Evolutionary conservation across 2,888 invertebrate species (phyloP), one percentile per base, ranked within the genome.

Genomic region (Mesorhabditis sp.): DNA sequence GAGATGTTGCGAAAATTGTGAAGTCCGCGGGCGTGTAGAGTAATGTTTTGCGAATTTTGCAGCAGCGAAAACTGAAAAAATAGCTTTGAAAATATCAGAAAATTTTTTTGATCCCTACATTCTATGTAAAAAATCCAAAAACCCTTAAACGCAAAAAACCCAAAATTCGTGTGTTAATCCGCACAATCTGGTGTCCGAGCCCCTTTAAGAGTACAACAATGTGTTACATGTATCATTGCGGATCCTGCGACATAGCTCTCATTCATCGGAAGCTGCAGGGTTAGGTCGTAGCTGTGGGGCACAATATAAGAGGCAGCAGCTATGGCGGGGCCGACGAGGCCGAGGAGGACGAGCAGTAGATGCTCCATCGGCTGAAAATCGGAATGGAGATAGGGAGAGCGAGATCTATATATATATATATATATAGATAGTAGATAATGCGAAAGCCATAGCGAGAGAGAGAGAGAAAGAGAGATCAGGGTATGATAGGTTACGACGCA

Each of bases 1-100:
- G 75, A 72, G 42, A 80, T 74, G 68, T 80, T 80, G 6, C 73
- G 73, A 69, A 78, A 80, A 5, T 70, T 67, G 61, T 75, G 73
- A 28, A 80, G 67, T 45, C 73, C 70, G 3, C 66, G 64, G 5
- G 78, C 62, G 70, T 80, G 71, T 10, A 80, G 69, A 45, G 74
- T 70, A 43, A 80, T 70, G 42, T 73, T 72, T 5, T 71, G 66
- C 58, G 72, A 62, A 10, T 71, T 66, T 7, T 69, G 61, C 4
- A 70, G 63, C 5, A 80, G 64, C 42, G 67, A 69, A 58, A 80
- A 74, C 65, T 78, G 78, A 15, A 78, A 68, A 6, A 28, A 28
- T 1, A 28, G 28, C 1, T 28, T 28, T 1, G 28, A 28, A 28
- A 28, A 28, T 28, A 75, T 74, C 63, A 79, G 28, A 28, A 28